Conservation (phyloP, 2,113 vertebrate genomes). For the Lichenostomus cassidix region DNA sequence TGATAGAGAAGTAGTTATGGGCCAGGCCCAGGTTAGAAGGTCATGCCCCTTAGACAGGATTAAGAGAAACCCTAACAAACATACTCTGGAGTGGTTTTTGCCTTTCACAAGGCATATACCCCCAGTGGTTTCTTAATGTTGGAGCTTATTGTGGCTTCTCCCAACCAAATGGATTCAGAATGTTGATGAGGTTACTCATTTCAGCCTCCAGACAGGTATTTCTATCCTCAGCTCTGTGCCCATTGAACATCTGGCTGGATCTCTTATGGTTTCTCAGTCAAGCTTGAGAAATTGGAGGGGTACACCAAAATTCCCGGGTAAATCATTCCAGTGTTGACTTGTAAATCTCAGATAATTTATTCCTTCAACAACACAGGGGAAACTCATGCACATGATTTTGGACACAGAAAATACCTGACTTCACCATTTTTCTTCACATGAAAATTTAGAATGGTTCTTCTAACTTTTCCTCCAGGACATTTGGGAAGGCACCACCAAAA, state of each 20-base stretch:
- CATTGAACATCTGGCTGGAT: neutral
- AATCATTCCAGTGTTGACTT: neutral
- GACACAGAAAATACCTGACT: neutral
- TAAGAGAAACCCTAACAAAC: neutral
- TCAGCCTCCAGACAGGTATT: neutral
- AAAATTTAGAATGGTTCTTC: neutral
- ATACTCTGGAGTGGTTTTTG: neutral
- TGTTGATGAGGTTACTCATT: neutral
- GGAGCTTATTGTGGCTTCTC: neutral
- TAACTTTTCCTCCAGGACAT: neutral
- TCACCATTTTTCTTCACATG: neutral
- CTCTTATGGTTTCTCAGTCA: neutral
- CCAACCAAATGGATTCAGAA: neutral
- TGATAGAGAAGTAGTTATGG: fast-evolving
- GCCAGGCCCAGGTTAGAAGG: neutral
- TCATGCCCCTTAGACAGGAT: neutral
- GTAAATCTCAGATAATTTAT: neutral
- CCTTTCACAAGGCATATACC: neutral
- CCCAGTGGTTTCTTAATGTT: neutral
- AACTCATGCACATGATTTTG: neutral
- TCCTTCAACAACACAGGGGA: neutral
- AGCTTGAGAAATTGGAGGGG: neutral
- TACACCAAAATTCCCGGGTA: neutral
- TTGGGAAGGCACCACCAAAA: neutral
- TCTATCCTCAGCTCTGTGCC: neutral